Conservation (phyloP, 2,797 vertebrate species). For the Aselliscus stoliczkanus region DNA sequence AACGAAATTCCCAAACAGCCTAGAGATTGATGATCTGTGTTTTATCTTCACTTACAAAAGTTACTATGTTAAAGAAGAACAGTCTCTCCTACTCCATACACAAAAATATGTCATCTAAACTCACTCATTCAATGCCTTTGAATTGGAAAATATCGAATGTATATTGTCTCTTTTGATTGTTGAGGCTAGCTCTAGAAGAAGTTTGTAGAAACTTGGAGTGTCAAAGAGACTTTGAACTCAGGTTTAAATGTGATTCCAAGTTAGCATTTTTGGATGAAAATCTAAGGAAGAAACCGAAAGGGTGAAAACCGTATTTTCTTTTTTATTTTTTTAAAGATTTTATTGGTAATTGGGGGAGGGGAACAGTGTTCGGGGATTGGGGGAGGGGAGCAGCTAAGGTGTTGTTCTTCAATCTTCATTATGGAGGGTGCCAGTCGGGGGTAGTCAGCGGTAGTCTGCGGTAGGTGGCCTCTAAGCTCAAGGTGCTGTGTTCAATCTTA, state of each 20-base stretch:
- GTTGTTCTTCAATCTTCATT: no score
- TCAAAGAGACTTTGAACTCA: neutral
- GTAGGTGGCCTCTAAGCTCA: no score
- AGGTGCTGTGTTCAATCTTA: no score
- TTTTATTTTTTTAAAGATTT: no score
- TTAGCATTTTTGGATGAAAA: neutral
- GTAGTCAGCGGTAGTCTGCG: no score
- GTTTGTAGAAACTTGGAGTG: neutral
- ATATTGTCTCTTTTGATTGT: neutral
- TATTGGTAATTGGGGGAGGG: no score
- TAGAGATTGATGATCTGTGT: neutral
- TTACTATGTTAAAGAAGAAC: neutral
- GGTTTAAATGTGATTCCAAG: neutral
- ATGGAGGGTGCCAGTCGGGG: no score
- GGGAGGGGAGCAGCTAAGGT: no score
- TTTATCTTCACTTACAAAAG: neutral
- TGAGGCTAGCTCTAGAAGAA: neutral
- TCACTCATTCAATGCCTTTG: neutral
- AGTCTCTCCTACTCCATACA: neutral
- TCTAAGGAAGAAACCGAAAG: neutral
- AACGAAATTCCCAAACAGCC: neutral
- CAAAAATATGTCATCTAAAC: neutral
- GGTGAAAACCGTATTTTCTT: neutral
- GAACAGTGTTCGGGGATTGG: no score
- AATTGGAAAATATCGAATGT: neutral